phyloP scores from a whole-genome alignment of 2,113 vertebrate genomes.

The Mormoops blainvillei region DNA sequence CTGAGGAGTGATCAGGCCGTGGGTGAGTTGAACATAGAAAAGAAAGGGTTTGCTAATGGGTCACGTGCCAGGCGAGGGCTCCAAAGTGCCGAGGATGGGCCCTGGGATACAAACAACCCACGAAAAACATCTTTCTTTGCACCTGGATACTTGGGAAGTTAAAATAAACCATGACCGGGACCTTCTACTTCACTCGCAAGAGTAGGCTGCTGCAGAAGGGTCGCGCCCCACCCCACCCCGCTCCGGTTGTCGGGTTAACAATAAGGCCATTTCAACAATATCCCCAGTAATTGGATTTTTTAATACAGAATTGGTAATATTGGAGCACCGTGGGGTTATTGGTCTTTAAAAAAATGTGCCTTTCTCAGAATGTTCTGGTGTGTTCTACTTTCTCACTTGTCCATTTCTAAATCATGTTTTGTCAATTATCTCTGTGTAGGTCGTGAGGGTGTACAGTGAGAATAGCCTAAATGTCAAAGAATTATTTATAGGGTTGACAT shows the following conservation, averaged over 20 bases:
- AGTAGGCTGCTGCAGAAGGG: not conserved
- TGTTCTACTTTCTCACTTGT: not conserved
- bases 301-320: not conserved
- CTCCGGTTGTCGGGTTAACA: not conserved
- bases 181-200: not conserved
- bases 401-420: not conserved
- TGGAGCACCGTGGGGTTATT: not conserved
- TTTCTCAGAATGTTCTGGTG: not conserved
- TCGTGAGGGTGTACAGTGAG: not conserved
- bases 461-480: not conserved
- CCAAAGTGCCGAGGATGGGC: not conserved
- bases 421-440: not conserved
- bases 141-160: not conserved
- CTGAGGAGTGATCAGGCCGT: not conserved
- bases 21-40: not conserved
- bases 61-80: not conserved
- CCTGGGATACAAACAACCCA: not conserved
- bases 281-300: not conserved
- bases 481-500: not conserved
- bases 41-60: not conserved
- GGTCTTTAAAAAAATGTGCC: not conserved
- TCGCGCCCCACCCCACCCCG: not conserved
- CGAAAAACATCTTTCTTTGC: not conserved
- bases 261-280: not conserved
- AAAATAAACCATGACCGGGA: not conserved